phyloP scores from a whole-genome alignment of 2,113 vertebrate genomes.

The Hepsetus odoe region DNA sequence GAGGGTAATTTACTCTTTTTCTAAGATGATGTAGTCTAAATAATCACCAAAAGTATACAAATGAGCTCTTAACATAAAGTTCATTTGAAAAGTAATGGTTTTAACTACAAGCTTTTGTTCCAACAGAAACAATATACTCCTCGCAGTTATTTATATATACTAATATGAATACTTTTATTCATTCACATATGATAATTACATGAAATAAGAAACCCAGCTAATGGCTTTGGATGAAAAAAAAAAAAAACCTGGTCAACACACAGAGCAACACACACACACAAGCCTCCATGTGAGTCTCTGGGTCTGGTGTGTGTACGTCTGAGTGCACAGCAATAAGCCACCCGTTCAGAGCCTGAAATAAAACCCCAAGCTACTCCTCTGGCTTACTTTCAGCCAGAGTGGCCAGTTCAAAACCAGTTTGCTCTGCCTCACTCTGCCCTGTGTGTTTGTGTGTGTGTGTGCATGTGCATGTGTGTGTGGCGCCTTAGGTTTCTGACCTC shows the following conservation, averaged over 20 bases:
- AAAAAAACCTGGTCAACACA: not conserved
- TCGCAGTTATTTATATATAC: no score
- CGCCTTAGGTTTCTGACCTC: constrained; percentile 30
- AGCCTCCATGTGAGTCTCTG: not conserved
- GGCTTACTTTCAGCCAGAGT: constrained; percentile 28
- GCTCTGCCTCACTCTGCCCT: constrained; percentile 40
- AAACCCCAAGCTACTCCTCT: constrained; percentile 31
- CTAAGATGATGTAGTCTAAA: not conserved
- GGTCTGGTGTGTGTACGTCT: not conserved
- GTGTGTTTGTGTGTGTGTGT: not conserved
- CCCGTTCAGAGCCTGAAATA: constrained; percentile 22
- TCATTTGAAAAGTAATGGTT: no score
- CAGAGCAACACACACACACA: not conserved
- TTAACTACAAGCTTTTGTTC: no score
- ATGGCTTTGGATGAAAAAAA: not conserved
- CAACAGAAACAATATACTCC: no score
- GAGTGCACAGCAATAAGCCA: constrained; percentile 21
- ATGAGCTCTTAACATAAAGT: no score
- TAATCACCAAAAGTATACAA: no score
- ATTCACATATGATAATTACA: not conserved
- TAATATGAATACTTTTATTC: no score
- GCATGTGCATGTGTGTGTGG: no score
- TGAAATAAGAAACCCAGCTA: not conserved
- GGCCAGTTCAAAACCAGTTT: constrained; percentile 41
- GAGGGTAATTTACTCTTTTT: not conserved